A percentile compares a stretch with the other conserved stretches of the same genome.
Conservation (phyloP, 2,888 invertebrate species). For the Strigamia transsilvanica region DNA sequence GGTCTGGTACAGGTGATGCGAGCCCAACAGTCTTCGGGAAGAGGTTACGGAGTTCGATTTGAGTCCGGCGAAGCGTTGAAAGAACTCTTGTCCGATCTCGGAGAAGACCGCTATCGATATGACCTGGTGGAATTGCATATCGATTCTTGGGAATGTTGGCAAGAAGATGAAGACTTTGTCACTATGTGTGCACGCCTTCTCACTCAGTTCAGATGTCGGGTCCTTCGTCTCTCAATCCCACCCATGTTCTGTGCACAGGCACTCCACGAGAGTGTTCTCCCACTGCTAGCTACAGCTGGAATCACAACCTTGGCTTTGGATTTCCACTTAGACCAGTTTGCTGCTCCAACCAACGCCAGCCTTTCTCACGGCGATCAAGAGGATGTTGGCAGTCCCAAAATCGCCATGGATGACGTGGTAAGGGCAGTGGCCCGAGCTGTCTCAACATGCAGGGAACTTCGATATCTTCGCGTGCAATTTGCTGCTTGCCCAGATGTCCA, state of each 20-base stretch:
- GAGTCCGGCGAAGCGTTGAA: constrained; percentile 51
- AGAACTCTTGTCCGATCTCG: constrained; percentile 15
- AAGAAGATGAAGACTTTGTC: constrained; percentile 48
- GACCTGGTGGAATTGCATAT: constrained; percentile 50
- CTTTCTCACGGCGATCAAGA: not conserved
- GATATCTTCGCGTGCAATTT: constrained; percentile 51
- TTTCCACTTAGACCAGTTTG: constrained; percentile 50
- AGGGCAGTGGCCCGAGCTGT: constrained; percentile 48
- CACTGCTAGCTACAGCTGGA: constrained; percentile 39
- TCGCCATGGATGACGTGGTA: constrained; percentile 52
- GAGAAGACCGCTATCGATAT: constrained; percentile 50
- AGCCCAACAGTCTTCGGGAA: constrained; percentile 34
- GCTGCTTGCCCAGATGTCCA: constrained; percentile 52
- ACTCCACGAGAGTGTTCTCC: constrained; percentile 50
- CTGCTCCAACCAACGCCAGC: constrained; percentile 17
- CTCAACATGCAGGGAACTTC: constrained; percentile 22
- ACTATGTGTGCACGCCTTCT: constrained; percentile 41
- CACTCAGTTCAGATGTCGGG: constrained; percentile 49
- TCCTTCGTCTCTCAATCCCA: constrained; percentile 52
- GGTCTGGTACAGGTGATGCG: constrained; percentile 48
- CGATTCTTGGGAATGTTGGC: constrained; percentile 52
- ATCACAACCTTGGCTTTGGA: constrained; percentile 51
- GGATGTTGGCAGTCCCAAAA: not conserved
- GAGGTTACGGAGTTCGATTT: constrained; percentile 44
- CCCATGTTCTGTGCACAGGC: constrained; percentile 52